phyloP scores from a whole-genome alignment of 2,888 invertebrate genomes.

The Melinaea menophilus region DNA sequence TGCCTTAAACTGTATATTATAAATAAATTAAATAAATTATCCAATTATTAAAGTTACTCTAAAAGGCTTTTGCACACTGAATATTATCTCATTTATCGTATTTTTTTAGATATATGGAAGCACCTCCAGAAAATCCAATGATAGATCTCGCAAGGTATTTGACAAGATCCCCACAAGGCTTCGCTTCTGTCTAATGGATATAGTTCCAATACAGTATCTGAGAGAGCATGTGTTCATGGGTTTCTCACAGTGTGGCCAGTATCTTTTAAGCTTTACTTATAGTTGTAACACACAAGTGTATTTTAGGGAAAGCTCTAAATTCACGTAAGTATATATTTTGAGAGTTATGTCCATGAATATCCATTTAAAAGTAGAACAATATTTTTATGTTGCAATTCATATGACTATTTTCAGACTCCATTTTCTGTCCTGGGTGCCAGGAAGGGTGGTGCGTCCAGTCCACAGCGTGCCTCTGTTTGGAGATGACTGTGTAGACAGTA shows the following conservation, averaged over 20 bases:
- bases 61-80: conserved; percentile 12
- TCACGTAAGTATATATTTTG: conserved; percentile 52
- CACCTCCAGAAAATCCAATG: conserved; percentile 67
- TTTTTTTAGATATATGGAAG: conserved; percentile 69
- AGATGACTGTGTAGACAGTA: conserved; percentile 79
- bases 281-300: conserved; percentile 73
- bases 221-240: conserved; percentile 95
- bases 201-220: conserved; percentile 75
- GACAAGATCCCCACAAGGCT: conserved; percentile 78
- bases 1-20: no score
- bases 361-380: no score
- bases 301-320: conserved; percentile 74
- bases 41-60: conserved; percentile 6
- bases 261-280: conserved; percentile 91
- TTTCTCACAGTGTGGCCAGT: conserved; percentile 95
- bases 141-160: conserved; percentile 68
- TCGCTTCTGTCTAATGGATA: conserved; percentile 80
- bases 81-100: conserved; percentile 8
- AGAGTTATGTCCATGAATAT: neutral
- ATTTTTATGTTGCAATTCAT: neutral
- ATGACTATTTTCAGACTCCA: conserved; percentile 52
- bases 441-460: conserved; percentile 56
- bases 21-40: no score
- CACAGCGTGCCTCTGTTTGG: conserved; percentile 80
- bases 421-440: conserved; percentile 71